Percentiles rank a stretch among this genome's conserved stretches.
Conservation (phyloP, 2,113 vertebrate genomes). For the Regulus satrapa region DNA sequence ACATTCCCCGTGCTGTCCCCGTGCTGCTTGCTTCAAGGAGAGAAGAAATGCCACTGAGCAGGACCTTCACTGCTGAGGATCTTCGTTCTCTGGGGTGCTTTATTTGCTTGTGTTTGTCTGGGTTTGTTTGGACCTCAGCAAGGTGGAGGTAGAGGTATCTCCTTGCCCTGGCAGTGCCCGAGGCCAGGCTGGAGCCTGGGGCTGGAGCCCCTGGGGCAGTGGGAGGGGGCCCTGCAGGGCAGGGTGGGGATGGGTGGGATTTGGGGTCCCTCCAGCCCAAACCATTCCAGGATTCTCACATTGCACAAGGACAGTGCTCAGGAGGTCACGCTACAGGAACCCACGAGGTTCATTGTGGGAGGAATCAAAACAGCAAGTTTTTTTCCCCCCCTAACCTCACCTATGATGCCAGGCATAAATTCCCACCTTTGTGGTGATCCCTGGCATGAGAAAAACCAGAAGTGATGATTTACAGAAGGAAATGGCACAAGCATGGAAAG, state of each 20-base stretch:
- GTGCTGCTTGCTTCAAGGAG: not conserved
- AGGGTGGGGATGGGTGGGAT: not conserved
- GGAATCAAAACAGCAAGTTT: not conserved
- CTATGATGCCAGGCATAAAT: not conserved
- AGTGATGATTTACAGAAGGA: not conserved
- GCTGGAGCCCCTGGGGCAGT: not conserved
- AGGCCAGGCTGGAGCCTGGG: not conserved
- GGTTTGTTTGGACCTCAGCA: not conserved
- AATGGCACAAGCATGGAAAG: not conserved
- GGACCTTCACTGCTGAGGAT: not conserved
- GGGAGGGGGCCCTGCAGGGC: not conserved
- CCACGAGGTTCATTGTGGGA: not conserved
- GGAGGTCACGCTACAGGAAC: rapidly evolving
- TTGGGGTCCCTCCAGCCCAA: rapidly evolving
- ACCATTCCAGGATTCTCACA: not conserved
- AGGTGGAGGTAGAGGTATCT: not conserved
- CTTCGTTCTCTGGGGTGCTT: not conserved
- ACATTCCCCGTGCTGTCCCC: rapidly evolving
- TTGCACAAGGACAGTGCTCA: not conserved
- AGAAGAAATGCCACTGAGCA: not conserved
- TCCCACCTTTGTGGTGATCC: not conserved
- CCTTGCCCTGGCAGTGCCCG: not conserved
- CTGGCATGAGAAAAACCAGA: not conserved
- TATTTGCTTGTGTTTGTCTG: not conserved
- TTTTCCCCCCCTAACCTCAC: not conserved